Evolutionary conservation across 2,888 invertebrate species (phyloP), one percentile per base, ranked within the genome.

Genomic region (Gastrophysa polygoni): DNA sequence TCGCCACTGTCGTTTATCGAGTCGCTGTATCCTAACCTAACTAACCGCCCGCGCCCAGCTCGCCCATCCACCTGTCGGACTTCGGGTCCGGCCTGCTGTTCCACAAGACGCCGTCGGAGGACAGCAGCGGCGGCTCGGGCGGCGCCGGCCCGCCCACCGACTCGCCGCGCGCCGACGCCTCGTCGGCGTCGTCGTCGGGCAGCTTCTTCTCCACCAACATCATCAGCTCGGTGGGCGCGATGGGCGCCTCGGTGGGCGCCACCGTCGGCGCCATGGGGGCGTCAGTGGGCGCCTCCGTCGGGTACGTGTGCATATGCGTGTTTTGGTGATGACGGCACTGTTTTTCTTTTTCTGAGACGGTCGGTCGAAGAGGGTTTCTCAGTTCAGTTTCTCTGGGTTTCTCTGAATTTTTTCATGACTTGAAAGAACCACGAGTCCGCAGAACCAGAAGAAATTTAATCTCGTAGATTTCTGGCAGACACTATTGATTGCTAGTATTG

Each of bases 61-160:
- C 94, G 80, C 94, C 94, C 80, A 93, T 94, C 85, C 93, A 93
- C 87, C 88, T 96, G 87, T 95, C 95, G 83, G 96, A 96, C 88
- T 93, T 96, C 85, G 94, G 96, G 83, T 92, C 94, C 79, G 95
- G 95, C 83, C 88, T 95, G n/a, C n/a, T n/a, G 83, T 95, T 96
- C 87, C 86, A 89, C 83, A 92, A 91, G 87, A 93, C 93, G 86
- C 94, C 93, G 78, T 93, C 93, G 80, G 93, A 93, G 82, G 94
- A 94, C 85, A 93, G 81, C 80, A n/a, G n/a, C n/a, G n/a, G n/a
- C n/a, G n/a, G n/a, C n/a, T n/a, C n/a, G n/a, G 81, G 83, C 56
- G 88, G 91, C 90, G 81, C 85, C 83, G 75, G n/a, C n/a, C n/a
- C n/a, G n/a, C 81, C 80, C 78, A 81, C 81, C 59, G 77, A 75